These are phyloP conservation scores for Phrynocephalus versicolor DNA, from an alignment of 2,113 vertebrate species.

Conservation along the genomic window DNA sequence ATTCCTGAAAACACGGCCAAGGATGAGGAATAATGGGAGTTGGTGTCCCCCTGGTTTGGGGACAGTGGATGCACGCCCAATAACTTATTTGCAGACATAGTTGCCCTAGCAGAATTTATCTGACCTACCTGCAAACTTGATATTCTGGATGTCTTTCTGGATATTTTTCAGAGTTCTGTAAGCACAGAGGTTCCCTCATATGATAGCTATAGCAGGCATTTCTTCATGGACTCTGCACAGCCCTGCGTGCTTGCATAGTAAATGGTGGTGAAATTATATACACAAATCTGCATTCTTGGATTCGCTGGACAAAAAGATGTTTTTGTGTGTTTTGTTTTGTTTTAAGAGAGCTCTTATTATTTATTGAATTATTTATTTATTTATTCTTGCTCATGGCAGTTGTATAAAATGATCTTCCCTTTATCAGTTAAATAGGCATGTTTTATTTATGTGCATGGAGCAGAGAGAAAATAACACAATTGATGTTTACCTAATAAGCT, in stretches of 20 bases:
- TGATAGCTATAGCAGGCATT: neutral
- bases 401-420: conserved; percentile 89
- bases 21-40: too few species aligned
- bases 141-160: conserved; percentile 71
- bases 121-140: conserved; percentile 76
- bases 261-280: neutral
- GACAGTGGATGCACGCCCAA: neutral
- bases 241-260: too few species aligned
- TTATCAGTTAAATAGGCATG: conserved; percentile 86
- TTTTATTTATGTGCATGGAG: conserved; percentile 90
- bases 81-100: conserved; percentile 18
- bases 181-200: neutral
- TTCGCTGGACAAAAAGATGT: conserved; percentile 73
- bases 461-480: conserved; percentile 82
- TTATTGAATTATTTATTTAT: conserved; percentile 86
- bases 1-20: too few species aligned
- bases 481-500: conserved; percentile 88
- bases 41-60: too few species aligned
- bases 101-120: conserved; percentile 54
- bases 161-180: neutral
- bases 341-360: conserved; percentile 80
- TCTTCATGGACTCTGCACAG: neutral
- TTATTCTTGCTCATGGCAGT: conserved; percentile 87
- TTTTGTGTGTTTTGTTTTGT: conserved; percentile 80
- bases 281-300: neutral